These are phyloP conservation scores for Pantherophis vulpinus DNA, from an alignment of 2,797 vertebrate species.

Conservation along the genomic window DNA sequence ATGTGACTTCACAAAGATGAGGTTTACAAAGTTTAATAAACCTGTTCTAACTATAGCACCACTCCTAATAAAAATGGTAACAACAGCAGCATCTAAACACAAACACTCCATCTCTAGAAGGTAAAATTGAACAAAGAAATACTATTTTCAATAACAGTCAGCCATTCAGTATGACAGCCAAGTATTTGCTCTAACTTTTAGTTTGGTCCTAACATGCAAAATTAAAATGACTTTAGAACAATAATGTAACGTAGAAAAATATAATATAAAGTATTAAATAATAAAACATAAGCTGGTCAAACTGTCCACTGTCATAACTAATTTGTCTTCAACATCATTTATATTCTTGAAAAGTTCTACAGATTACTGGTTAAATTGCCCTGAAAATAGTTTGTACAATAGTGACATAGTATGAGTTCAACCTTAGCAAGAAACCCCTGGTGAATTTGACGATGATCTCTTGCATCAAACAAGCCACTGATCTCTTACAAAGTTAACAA, in stretches of 20 bases:
- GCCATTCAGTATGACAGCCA: background rate
- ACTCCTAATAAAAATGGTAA: background rate
- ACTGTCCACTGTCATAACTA: background rate
- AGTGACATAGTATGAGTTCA: constrained; percentile 39
- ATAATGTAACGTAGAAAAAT: background rate
- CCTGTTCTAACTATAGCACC: background rate
- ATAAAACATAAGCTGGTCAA: background rate
- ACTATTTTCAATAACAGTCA: background rate
- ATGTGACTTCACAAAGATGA: background rate
- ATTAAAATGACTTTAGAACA: background rate
- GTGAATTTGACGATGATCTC: constrained; percentile 54
- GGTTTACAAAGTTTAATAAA: background rate
- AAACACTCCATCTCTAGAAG: background rate
- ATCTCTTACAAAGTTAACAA: constrained; percentile 71
- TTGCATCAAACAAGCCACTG: constrained; percentile 65
- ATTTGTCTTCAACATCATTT: background rate
- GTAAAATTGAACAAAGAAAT: background rate
- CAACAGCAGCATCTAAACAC: background rate
- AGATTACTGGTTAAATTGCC: background rate
- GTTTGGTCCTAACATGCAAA: background rate
- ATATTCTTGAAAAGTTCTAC: background rate
- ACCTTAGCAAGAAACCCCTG: constrained; percentile 48
- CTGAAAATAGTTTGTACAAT: constrained; percentile 10
- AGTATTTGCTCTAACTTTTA: background rate
- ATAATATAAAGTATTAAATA: background rate